These are phyloP conservation scores for Protophormia terraenovae DNA, from an alignment of 2,888 invertebrate species.

Conservation along the genomic window DNA sequence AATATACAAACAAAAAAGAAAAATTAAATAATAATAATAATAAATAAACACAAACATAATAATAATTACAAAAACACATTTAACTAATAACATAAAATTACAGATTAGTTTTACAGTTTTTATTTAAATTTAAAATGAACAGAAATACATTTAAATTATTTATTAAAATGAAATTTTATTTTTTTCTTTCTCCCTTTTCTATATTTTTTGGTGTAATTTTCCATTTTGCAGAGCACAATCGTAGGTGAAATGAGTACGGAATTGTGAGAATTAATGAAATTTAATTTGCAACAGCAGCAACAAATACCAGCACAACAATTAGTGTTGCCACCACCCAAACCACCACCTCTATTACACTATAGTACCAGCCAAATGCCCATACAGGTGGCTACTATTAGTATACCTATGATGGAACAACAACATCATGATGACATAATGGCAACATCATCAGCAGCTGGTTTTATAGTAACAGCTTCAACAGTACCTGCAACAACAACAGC, in stretches of 20 bases:
- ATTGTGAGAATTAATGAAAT: constrained; percentile 82
- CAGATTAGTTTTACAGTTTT: neutral
- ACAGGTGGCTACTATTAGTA: constrained; percentile 64
- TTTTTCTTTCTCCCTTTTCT: neutral
- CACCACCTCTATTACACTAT: constrained; percentile 67
- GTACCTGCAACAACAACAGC: constrained; percentile 48
- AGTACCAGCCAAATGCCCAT: constrained; percentile 51
- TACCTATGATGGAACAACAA: constrained; percentile 49
- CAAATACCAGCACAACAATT: constrained; percentile 63
- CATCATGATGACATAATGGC: constrained; percentile 12
- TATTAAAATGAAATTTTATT: constrained; percentile 15
- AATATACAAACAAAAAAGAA: neutral
- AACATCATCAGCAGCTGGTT: constrained; percentile 31
- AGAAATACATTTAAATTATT: constrained; percentile 32
- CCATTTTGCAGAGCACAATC: constrained; percentile 79
- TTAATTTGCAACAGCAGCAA: constrained; percentile 73
- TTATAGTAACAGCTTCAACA: constrained; percentile 30
- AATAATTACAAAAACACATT: constrained; percentile 42
- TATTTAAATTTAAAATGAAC: constrained; percentile 1
- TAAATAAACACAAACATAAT: too few species aligned
- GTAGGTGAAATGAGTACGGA: constrained; percentile 87
- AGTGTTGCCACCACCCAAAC: constrained; percentile 60
- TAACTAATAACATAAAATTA: constrained; percentile 40
- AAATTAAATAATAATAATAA: too few species aligned
- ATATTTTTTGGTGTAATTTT: neutral